These are phyloP conservation scores for Muscidifurax raptorellus DNA, from an alignment of 1,140 invertebrate genomes.

Conservation along the genomic window DNA sequence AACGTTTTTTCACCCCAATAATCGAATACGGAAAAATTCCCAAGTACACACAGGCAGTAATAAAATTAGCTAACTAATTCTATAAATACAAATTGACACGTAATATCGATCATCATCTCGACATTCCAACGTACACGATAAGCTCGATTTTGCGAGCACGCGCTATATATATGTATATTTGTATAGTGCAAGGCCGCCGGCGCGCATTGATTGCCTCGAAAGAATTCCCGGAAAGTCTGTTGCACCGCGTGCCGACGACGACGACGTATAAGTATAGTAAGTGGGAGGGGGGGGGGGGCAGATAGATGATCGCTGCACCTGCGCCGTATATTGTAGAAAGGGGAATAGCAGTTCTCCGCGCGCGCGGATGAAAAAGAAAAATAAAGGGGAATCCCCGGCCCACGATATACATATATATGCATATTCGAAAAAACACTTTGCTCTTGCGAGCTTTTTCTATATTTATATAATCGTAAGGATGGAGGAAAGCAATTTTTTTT, in stretches of 20 bases:
- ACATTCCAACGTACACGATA: no score
- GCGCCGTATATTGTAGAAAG: not conserved
- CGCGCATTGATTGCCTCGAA: constrained; percentile 1
- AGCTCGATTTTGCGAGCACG: no score
- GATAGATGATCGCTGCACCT: not conserved
- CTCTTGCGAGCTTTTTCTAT: not conserved
- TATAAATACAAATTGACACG: no score
- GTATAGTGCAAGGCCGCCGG: not conserved
- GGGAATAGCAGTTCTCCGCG: not conserved
- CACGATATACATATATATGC: not conserved
- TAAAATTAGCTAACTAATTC: no score
- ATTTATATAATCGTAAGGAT: not conserved
- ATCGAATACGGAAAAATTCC: no score
- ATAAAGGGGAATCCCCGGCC: not conserved
- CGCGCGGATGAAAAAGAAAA: not conserved
- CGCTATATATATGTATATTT: not conserved
- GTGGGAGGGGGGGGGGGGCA: not conserved
- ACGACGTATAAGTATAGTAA: not conserved
- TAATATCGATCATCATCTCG: no score
- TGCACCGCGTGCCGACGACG: constrained; percentile 22
- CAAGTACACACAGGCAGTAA: no score
- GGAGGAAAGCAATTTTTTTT: not conserved
- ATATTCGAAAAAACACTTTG: not conserved
- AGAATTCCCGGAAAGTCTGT: constrained; percentile 34
- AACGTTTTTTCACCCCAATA: no score